phyloP scores from a whole-genome alignment of 1,140 invertebrate genomes.

The Megalopta genalis region DNA sequence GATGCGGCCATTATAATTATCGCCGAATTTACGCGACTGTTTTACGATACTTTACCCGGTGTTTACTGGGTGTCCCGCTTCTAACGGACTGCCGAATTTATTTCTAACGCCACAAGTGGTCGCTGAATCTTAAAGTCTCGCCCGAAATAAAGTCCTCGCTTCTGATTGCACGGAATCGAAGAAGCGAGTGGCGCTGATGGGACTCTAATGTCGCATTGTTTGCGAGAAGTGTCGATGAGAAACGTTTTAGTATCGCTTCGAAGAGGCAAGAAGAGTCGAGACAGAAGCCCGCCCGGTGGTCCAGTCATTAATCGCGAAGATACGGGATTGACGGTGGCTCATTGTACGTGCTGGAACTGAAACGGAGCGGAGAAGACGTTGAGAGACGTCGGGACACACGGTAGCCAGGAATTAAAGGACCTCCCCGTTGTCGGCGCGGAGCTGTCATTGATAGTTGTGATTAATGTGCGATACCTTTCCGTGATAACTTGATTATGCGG shows the following conservation, averaged over 20 bases:
- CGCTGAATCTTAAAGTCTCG: too few species aligned
- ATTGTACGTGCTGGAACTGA: conserved; percentile 39
- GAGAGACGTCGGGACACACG: conserved; percentile 24
- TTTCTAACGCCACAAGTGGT: too few species aligned
- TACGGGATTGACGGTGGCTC: conserved; percentile 47
- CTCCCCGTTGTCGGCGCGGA: conserved; percentile 19
- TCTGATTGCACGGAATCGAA: too few species aligned
- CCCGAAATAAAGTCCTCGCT: too few species aligned
- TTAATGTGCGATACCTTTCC: conserved; percentile 69
- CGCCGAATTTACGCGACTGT: too few species aligned
- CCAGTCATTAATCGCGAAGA: conserved; percentile 69
- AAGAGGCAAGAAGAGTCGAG: background rate
- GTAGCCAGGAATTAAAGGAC: conserved; percentile 42
- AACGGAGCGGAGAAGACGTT: conserved; percentile 39
- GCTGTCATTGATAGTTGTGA: conserved; percentile 77
- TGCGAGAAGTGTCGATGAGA: too few species aligned
- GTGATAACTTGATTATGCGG: conserved; percentile 74
- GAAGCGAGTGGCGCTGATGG: too few species aligned
- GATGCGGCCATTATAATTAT: too few species aligned
- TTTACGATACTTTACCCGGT: too few species aligned
- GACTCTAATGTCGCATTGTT: too few species aligned
- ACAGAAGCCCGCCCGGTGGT: conserved; percentile 35
- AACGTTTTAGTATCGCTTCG: background rate
- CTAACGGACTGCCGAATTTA: too few species aligned
- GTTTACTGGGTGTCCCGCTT: too few species aligned